Percentiles rank a stretch among this genome's conserved stretches.
phyloP scores from a whole-genome alignment of 2,113 vertebrate species.

The Donacobius atricapilla region DNA sequence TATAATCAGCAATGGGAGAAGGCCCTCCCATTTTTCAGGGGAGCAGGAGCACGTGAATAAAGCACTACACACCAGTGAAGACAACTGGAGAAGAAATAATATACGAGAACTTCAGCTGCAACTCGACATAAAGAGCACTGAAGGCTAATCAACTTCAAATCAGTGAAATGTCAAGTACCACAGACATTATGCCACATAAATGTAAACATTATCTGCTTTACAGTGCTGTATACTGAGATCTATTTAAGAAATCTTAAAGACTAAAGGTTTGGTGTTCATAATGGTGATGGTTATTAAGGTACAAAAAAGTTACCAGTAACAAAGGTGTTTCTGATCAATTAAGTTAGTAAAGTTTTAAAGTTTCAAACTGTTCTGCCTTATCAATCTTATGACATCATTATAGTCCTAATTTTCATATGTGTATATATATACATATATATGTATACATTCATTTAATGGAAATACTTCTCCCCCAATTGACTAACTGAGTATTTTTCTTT shows the following conservation, averaged over 20 bases:
- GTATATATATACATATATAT: neutral
- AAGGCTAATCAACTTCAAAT: neutral
- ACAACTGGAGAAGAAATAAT: neutral
- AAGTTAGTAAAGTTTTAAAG: neutral
- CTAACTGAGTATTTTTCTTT: neutral
- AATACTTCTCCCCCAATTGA: neutral
- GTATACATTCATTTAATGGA: neutral
- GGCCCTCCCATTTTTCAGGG: fast-evolving
- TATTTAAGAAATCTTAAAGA: neutral
- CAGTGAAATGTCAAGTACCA: neutral
- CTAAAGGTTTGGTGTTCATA: neutral
- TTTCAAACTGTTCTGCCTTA: neutral
- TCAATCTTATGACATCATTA: neutral
- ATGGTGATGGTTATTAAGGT: neutral
- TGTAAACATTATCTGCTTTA: neutral
- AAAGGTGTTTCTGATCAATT: neutral
- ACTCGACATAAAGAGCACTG: neutral
- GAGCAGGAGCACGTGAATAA: neutral
- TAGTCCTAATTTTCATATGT: neutral
- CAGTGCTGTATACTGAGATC: neutral
- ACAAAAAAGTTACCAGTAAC: neutral
- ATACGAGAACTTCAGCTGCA: neutral
- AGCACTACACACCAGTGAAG: neutral
- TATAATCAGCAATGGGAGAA: neutral
- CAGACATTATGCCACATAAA: neutral